These are phyloP conservation scores for Ochropleura leucogaster DNA, from an alignment of 2,888 invertebrate species.

Conservation along the genomic window DNA sequence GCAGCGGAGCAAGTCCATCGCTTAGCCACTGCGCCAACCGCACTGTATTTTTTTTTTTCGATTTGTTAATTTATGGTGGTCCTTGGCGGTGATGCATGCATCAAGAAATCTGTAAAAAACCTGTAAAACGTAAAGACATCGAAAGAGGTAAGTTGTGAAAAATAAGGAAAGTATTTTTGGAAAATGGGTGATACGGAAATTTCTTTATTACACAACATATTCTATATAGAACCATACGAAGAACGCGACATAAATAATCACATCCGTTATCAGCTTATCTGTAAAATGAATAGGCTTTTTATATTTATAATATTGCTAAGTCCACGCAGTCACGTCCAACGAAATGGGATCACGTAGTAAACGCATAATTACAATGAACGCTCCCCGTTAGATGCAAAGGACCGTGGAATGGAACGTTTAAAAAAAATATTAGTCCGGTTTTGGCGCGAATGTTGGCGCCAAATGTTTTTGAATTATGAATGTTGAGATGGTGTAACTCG, in stretches of 20 bases:
- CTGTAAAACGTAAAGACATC: background rate
- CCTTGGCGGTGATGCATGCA: background rate
- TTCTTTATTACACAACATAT: background rate
- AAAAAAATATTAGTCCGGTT: slow-evolving; percentile 56
- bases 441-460: slow-evolving; percentile 58
- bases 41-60: no score
- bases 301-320: slow-evolving; percentile 72
- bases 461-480: slow-evolving; percentile 29
- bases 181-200: background rate
- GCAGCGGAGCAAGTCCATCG: no score
- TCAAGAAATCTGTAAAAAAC: no score
- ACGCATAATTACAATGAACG: slow-evolving; percentile 85
- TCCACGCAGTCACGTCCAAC: slow-evolving; percentile 82
- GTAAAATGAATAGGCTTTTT: slow-evolving; percentile 66
- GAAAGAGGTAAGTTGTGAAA: background rate
- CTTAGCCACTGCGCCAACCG: no score
- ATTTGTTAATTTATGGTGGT: background rate
- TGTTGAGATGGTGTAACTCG: background rate
- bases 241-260: slow-evolving; percentile 35
- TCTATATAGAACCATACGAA: background rate
- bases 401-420: slow-evolving; percentile 66
- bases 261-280: slow-evolving; percentile 64
- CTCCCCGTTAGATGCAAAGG: slow-evolving; percentile 75
- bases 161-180: background rate
- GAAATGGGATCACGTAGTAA: slow-evolving; percentile 87